These are phyloP conservation scores for Phytoseiulus persimilis DNA, from an alignment of 2,888 invertebrate genomes.

Conservation along the genomic window DNA sequence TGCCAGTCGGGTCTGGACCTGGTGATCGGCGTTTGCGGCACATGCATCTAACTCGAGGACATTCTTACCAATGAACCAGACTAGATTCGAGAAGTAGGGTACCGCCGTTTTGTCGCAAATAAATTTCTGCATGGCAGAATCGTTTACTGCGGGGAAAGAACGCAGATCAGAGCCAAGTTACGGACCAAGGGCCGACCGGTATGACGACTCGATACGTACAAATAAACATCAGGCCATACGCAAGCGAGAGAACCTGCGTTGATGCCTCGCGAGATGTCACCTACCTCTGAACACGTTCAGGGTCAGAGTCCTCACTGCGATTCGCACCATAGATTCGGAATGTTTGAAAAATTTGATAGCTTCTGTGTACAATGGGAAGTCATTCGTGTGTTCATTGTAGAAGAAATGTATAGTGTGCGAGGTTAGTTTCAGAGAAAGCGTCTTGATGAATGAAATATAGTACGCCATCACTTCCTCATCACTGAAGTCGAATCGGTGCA, in stretches of 20 bases:
- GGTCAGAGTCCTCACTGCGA: constrained; percentile 92
- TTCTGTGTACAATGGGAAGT: constrained; percentile 97
- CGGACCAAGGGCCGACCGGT: neutral
- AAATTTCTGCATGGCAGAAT: constrained; percentile 86
- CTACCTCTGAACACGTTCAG: constrained; percentile 75
- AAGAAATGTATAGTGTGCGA: constrained; percentile 98
- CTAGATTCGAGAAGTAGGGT: constrained; percentile 94
- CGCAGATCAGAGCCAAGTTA: neutral
- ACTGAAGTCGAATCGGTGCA: constrained; percentile 97
- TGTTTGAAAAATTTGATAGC: constrained; percentile 99
- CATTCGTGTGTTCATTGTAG: constrained; percentile 95
- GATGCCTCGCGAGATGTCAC: neutral
- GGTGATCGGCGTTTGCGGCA: constrained; percentile 83
- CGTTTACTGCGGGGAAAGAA: constrained; percentile 62
- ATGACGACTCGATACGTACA: too few relatives aligned
- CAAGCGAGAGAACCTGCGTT: too few relatives aligned
- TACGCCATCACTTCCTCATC: constrained; percentile 99
- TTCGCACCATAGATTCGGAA: constrained; percentile 96
- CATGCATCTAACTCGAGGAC: constrained; percentile 89
- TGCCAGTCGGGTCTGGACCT: constrained; percentile 73
- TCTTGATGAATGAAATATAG: constrained; percentile 97
- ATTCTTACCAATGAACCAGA: constrained; percentile 97
- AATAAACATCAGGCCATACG: too few relatives aligned
- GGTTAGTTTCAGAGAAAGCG: constrained; percentile 91
- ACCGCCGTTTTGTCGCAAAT: constrained; percentile 93